Conservation (phyloP, 2,888 invertebrate species). For the Lottia scabra region DNA sequence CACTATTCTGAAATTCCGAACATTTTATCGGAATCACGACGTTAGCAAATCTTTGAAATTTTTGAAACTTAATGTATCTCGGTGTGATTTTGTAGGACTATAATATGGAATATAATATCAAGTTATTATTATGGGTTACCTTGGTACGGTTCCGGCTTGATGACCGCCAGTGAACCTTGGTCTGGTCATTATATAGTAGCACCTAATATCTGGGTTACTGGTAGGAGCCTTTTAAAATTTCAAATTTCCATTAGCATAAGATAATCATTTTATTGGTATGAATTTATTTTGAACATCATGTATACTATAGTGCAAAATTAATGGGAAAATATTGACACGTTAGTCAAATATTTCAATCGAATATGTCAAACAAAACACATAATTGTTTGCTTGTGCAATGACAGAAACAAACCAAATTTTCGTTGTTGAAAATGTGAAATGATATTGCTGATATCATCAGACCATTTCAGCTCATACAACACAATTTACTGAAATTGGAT, state of each 20-base stretch:
- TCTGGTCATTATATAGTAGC: conserved; percentile 65
- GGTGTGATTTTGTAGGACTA: conserved; percentile 67
- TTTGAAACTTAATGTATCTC: neutral
- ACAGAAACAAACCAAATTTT: too few relatives aligned
- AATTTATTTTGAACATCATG: too few relatives aligned
- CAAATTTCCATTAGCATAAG: neutral
- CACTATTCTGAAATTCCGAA: too few relatives aligned
- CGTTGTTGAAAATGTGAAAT: too few relatives aligned
- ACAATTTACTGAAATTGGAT: conserved; percentile 48
- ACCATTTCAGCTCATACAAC: conserved; percentile 46
- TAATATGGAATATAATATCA: conserved; percentile 69
- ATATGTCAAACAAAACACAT: too few relatives aligned
- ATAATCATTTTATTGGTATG: neutral
- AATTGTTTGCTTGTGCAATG: too few relatives aligned
- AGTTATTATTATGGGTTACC: conserved; percentile 65
- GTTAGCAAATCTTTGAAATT: too few relatives aligned
- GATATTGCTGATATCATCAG: too few relatives aligned
- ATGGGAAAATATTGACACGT: too few relatives aligned
- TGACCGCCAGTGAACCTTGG: conserved; percentile 69
- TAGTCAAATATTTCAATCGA: too few relatives aligned
- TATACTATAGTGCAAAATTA: too few relatives aligned
- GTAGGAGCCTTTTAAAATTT: conserved; percentile 32
- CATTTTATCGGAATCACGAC: too few relatives aligned
- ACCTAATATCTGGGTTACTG: conserved; percentile 68
- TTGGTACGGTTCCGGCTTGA: conserved; percentile 63